Percentiles rank a stretch among this genome's conserved stretches.
These are phyloP conservation scores for Mormyrus proboscirostris DNA, from an alignment of 2,797 vertebrate species.

Conservation along the genomic window DNA sequence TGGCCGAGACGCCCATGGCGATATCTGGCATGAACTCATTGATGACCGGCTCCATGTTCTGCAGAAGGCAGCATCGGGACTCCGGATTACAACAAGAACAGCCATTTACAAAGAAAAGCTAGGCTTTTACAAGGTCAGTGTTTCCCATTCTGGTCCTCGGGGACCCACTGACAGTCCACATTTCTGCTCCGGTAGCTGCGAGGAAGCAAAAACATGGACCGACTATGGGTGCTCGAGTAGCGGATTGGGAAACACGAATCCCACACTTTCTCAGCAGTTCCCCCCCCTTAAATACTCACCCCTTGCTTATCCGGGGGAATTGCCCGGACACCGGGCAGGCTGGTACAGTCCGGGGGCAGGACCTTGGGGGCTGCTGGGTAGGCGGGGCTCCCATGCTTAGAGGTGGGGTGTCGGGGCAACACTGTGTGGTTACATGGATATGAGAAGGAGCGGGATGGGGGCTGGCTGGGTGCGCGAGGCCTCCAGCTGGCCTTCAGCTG, in stretches of 20 bases:
- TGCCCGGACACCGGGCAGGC: slow-evolving; percentile 62
- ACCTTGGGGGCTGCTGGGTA: slow-evolving; percentile 74
- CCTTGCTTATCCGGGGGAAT: slow-evolving; percentile 74
- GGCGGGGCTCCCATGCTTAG: slow-evolving; percentile 71
- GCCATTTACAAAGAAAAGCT: not conserved
- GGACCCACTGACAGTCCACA: not conserved
- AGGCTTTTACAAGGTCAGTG: not conserved
- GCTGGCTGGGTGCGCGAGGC: slow-evolving; percentile 79
- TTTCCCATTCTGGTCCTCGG: not conserved
- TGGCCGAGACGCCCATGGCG: slow-evolving; percentile 87
- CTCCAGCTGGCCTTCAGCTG: slow-evolving; percentile 91
- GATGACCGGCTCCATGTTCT: slow-evolving; percentile 82
- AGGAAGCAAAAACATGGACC: not conserved
- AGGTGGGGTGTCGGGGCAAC: slow-evolving; percentile 70
- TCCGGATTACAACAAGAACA: not conserved
- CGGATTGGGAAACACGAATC: not conserved
- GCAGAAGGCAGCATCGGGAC: slow-evolving; percentile 23
- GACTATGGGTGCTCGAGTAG: not conserved
- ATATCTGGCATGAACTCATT: slow-evolving; percentile 98
- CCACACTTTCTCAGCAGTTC: not conserved
- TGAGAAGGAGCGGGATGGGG: slow-evolving; percentile 91
- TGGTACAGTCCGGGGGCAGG: slow-evolving; percentile 85
- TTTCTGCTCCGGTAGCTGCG: not conserved
- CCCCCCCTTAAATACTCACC: slow-evolving; percentile 61
- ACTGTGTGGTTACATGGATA: slow-evolving; percentile 90